Evolutionary conservation across 2,113 vertebrate species (phyloP).

Genomic region (Elanus axillaris): DNA sequence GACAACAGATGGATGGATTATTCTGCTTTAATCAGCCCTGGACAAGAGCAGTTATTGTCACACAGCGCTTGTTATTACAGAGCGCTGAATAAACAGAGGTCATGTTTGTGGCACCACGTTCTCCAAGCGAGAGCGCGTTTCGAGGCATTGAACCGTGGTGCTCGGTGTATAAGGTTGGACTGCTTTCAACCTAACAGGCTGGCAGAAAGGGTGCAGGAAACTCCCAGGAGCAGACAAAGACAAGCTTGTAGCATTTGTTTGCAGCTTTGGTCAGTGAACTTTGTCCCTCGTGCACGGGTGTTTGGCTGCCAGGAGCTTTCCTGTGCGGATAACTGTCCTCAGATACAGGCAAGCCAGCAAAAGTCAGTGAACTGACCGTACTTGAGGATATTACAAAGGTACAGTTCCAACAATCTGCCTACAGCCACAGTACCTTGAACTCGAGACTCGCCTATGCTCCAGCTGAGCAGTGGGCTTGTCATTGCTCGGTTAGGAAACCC

Average conservation of each 20-base stretch:
- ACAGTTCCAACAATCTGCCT: neutral
- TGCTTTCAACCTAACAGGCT: neutral
- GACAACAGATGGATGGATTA: neutral
- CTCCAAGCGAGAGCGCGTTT: neutral
- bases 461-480: neutral
- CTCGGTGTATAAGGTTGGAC: neutral
- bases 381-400: neutral
- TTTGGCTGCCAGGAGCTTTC: neutral
- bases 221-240: neutral
- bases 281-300: fast-evolving
- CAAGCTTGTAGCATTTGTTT: neutral
- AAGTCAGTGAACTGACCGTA: fast-evolving
- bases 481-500: fast-evolving
- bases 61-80: neutral
- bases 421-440: fast-evolving
- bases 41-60: neutral
- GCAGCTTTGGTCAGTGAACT: neutral
- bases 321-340: fast-evolving
- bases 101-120: neutral
- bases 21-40: neutral
- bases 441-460: fast-evolving
- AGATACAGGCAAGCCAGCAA: fast-evolving
- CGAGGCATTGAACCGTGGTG: neutral
- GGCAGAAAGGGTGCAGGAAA: neutral
- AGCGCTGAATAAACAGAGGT: neutral